These are phyloP conservation scores for Lucilia sericata DNA, from an alignment of 1,140 invertebrate genomes.

Conservation along the genomic window DNA sequence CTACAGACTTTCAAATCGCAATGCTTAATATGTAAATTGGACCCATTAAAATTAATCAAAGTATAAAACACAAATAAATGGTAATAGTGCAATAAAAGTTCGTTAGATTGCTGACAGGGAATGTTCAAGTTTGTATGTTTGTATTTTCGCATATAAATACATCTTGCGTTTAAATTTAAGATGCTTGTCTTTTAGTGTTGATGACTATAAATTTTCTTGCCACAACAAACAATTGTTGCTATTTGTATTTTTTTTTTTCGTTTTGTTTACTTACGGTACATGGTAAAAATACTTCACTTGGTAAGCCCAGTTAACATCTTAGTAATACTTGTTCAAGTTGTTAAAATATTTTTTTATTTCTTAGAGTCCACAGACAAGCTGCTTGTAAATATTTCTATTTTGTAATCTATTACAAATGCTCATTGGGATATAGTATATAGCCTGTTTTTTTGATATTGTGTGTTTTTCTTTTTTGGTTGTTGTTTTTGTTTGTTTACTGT, in stretches of 20 bases:
- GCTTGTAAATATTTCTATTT: no score
- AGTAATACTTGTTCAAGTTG: no score
- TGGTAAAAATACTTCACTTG: not conserved
- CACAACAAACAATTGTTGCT: not conserved
- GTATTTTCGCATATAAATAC: not conserved
- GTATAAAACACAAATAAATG: no score
- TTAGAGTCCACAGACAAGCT: no score
- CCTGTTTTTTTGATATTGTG: not conserved
- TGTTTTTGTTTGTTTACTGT: not conserved
- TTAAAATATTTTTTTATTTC: no score
- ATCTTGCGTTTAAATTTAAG: not conserved
- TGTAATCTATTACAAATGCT: not conserved
- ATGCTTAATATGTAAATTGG: no score
- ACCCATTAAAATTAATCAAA: no score
- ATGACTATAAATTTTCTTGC: conserved; percentile 2
- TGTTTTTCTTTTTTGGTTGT: not conserved
- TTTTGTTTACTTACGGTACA: not conserved
- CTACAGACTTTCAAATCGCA: no score
- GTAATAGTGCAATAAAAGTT: no score
- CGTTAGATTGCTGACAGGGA: no score
- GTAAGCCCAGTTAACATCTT: no score
- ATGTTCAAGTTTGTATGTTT: no score
- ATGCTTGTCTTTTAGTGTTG: not conserved
- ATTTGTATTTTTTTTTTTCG: not conserved
- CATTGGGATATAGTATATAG: not conserved